These are phyloP conservation scores for Gambusia affinis DNA, from an alignment of 2,113 vertebrate genomes.

Conservation along the genomic window DNA sequence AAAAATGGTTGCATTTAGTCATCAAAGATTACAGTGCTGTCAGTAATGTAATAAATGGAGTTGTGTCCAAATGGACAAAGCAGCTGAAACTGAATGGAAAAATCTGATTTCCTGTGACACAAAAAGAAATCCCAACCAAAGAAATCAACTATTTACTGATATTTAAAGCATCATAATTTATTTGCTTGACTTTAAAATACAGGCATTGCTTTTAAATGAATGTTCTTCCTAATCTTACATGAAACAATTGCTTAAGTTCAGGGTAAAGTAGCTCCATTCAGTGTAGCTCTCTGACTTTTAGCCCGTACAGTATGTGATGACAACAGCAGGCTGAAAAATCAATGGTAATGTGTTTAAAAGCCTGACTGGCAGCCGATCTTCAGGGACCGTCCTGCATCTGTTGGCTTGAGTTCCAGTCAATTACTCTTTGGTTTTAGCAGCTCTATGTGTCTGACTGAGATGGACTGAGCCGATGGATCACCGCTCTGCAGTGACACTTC, in stretches of 20 bases:
- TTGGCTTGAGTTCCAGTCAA: conserved; percentile 46
- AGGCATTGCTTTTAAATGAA: background rate
- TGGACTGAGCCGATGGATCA: conserved; percentile 24
- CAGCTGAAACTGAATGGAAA: background rate
- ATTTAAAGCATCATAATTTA: background rate
- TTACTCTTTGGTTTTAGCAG: conserved; percentile 45
- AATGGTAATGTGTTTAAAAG: conserved; percentile 61
- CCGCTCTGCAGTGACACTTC: conserved; percentile 1
- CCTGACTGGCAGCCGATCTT: conserved; percentile 38
- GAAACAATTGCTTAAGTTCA: conserved; percentile 1
- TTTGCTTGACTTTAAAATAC: background rate
- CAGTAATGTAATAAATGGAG: background rate
- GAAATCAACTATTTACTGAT: background rate
- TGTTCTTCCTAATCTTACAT: background rate
- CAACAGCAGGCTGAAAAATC: conserved; percentile 49
- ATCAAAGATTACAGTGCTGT: background rate
- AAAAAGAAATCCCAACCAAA: background rate
- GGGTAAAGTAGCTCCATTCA: background rate
- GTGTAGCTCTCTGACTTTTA: conserved; percentile 16
- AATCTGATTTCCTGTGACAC: no score
- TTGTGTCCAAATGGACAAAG: background rate
- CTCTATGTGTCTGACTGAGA: conserved; percentile 3
- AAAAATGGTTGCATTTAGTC: background rate
- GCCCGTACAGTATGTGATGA: conserved; percentile 50
- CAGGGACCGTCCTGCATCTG: conserved; percentile 38